Conservation (phyloP, 2,797 vertebrate species). For the Aulostomus chinensis region DNA sequence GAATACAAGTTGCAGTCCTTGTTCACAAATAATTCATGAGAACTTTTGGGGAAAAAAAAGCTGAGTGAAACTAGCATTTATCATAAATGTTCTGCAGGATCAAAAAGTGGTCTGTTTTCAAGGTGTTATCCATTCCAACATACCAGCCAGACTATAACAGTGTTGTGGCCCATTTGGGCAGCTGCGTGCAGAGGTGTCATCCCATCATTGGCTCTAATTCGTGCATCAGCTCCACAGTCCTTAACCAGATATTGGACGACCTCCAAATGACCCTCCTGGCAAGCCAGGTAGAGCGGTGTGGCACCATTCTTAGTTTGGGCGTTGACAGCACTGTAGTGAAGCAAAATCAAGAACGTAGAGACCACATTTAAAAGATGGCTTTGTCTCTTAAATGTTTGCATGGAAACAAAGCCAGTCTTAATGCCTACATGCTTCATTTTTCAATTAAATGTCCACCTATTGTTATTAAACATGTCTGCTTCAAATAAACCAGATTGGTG, state of each 20-base stretch:
- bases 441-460: no score
- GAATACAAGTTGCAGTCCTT: background rate
- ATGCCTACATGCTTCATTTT: no score
- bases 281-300: slow-evolving; percentile 97
- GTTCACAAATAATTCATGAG: no score
- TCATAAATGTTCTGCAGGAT: no score
- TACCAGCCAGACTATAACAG: slow-evolving; percentile 97
- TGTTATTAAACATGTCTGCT: background rate
- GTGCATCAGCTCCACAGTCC: slow-evolving; percentile 90
- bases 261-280: slow-evolving; percentile 98
- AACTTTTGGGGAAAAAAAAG: background rate
- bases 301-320: slow-evolving; percentile 97
- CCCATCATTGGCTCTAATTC: slow-evolving; percentile 88
- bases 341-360: slow-evolving; percentile 14
- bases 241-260: slow-evolving; percentile 94
- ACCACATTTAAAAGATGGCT: no score
- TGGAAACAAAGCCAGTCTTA: no score
- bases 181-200: slow-evolving; percentile 96
- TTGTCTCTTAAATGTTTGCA: no score
- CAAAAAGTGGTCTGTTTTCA: background rate
- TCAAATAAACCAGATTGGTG: background rate
- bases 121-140: slow-evolving; percentile 30
- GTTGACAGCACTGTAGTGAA: slow-evolving; percentile 83
- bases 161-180: slow-evolving; percentile 96
- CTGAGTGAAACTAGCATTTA: no score